Conservation (phyloP, 2,113 vertebrate genomes). For the Urocitellus parryii region DNA sequence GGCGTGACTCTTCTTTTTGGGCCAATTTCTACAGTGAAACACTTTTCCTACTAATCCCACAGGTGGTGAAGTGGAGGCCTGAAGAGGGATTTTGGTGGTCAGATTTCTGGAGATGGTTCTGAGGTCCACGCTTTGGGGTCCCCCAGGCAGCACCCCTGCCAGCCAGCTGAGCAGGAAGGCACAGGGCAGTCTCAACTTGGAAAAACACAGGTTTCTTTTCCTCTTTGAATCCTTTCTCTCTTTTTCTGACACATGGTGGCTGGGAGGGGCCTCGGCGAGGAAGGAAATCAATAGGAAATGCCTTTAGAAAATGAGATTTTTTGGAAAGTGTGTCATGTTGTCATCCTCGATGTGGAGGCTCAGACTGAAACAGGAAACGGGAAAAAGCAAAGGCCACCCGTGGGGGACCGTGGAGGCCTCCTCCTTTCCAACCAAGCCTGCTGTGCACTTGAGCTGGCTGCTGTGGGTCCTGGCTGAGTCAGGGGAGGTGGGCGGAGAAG, state of each 20-base stretch:
- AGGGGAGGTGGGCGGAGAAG: neutral
- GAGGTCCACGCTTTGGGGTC: neutral
- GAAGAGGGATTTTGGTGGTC: neutral
- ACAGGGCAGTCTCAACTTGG: neutral
- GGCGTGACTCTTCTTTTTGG: neutral
- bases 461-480: fast-evolving
- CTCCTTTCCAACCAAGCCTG: neutral
- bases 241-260: conserved; percentile 7
- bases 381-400: conserved; percentile 21
- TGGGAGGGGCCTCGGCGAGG: conserved; percentile 46
- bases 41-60: neutral
- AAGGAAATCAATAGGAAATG: conserved; percentile 83
- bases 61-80: neutral
- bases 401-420: neutral
- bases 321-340: conserved; percentile 63
- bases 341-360: conserved; percentile 56
- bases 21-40: neutral
- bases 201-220: conserved; percentile 35
- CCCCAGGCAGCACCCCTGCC: neutral
- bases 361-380: conserved; percentile 67
- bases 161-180: neutral
- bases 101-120: neutral
- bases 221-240: neutral
- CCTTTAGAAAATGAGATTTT: conserved; percentile 75
- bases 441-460: neutral